These are phyloP conservation scores for Aurelia aurita complex sp. Pacific DNA, from an alignment of 30 jellyfish, hydroid and myxozoan species.

Conservation along the genomic window DNA sequence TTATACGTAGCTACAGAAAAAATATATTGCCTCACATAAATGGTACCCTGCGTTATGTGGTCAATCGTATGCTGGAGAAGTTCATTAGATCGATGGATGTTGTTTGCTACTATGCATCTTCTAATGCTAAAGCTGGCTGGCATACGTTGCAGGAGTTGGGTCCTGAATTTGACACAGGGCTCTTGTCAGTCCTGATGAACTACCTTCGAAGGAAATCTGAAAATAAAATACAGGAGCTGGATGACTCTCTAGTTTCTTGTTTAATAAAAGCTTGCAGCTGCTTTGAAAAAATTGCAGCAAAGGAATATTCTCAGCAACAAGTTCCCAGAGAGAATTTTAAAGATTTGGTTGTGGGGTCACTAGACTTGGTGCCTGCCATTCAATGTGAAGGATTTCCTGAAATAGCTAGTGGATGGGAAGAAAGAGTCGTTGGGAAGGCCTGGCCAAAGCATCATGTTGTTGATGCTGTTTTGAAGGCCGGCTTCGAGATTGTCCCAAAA, in stretches of 20 bases:
- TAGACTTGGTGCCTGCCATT: slow-evolving; percentile 55
- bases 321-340: neutral
- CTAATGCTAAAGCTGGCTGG: slow-evolving; percentile 12
- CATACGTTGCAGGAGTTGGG: slow-evolving; percentile 5
- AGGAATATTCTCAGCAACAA: neutral
- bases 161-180: slow-evolving; percentile 33
- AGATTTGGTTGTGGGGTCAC: slow-evolving; percentile 4
- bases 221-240: neutral
- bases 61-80: neutral
- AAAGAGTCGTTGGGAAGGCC: slow-evolving; percentile 23
- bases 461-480: slow-evolving; percentile 8
- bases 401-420: slow-evolving; percentile 20
- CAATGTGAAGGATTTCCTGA: slow-evolving; percentile 50
- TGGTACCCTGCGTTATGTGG: neutral
- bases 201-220: neutral
- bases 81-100: neutral
- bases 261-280: neutral
- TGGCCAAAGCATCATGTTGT: slow-evolving; percentile 47
- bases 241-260: neutral
- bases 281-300: slow-evolving; percentile 5
- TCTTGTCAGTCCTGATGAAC: neutral
- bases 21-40: slow-evolving; percentile 33
- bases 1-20: slow-evolving; percentile 24
- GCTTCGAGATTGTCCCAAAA: slow-evolving; percentile 54
- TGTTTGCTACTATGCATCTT: slow-evolving; percentile 2